Base-by-base conservation (phyloP, 2,797 vertebrate genomes). In the Rhinoraja longicauda region DNA sequence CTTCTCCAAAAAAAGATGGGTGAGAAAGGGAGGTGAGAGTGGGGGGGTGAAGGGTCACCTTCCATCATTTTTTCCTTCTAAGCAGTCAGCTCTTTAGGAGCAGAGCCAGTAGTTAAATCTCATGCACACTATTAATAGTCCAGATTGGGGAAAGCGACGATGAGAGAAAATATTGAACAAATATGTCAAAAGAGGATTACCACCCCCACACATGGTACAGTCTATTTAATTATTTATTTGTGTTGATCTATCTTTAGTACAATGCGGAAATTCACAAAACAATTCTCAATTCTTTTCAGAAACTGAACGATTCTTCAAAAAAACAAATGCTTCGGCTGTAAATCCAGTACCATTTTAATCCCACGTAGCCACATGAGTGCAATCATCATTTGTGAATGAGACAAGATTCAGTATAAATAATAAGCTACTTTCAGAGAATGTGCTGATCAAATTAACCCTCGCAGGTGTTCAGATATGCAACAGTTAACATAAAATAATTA, bases 391-490 rank as follows among this genome's bases (percentile, higher is more conserved):
- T 7, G 5, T 12, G 24, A 59, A 13, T 77, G 17, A 84, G 82
- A 92, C 92, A 93, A 75, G 78, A 53, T 86, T 79, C 19, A 19
- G 57, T 64, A 81, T 82, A 57, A 36, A 93, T 73, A 79, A 94
- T 93, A 32, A 93, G 13, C 77, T 93, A 79, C 70, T 93, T 81
- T 62, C 78, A 77, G 92, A 93, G 64, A 73, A 93, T 76, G 59
- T 72, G 79, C 67, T 93, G 39, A 93, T 93, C 92, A 92, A 93
- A 82, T 76, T 53, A 53, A 53, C 45, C 45, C 45, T 53, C 45
- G 45, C 53, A 53, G 45, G 45, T 53, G 45, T 53, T 53, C 45
- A 53, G 0, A 0, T 53, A 53, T 53, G 4, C 45, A 53, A 53
- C 4, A 53, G 45, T 53, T 53, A 53, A 53, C 45, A 53, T 53